A percentile compares a stretch with the other conserved stretches of the same genome.
Evolutionary conservation across 35 echinoderm and acorn worm genomes (phyloP).

Genomic region (Heliocidaris tuberculata): DNA sequence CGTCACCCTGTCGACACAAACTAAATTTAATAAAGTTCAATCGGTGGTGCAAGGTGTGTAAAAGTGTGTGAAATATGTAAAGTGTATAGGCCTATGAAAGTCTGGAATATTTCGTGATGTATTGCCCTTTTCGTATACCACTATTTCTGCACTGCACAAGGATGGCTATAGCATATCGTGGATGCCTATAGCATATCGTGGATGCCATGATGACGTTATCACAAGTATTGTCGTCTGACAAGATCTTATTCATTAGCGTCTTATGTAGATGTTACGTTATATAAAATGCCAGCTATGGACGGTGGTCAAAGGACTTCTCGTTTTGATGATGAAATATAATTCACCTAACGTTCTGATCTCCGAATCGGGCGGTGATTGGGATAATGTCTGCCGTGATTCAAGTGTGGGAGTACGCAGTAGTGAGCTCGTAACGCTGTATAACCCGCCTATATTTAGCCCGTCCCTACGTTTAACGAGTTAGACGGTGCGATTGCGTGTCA

Average conservation of each 20-base stretch:
- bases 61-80: neutral
- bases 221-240: no score
- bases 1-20: no score
- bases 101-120: neutral
- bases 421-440: conserved; percentile 33
- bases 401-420: conserved; percentile 24
- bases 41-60: no score
- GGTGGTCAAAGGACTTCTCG: neutral
- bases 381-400: conserved; percentile 4
- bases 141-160: no score
- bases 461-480: conserved; percentile 44
- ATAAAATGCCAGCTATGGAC: neutral
- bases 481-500: conserved; percentile 40
- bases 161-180: no score
- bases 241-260: no score
- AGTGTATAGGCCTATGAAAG: neutral
- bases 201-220: no score
- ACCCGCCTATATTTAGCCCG: conserved; percentile 42
- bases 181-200: no score
- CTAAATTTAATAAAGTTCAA: no score
- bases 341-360: neutral
- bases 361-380: neutral
- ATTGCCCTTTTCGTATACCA: neutral
- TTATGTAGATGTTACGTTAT: no score
- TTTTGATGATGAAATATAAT: neutral